Evolutionary conservation across 2,797 vertebrate genomes (phyloP).

Genomic region (Muraenolepis orangiensis): DNA sequence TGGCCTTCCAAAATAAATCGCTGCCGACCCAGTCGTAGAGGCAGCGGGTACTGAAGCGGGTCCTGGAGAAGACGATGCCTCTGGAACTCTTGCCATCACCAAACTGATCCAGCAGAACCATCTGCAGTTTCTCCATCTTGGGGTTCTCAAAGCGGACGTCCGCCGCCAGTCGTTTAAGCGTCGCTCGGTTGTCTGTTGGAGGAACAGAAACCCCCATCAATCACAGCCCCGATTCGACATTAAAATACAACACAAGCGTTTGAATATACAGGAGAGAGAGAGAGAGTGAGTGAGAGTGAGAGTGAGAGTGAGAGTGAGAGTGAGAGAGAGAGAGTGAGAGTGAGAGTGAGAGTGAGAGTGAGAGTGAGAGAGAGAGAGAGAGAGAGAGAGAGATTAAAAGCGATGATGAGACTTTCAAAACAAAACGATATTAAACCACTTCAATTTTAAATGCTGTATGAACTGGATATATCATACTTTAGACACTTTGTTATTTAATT

Average conservation of each 20-base stretch:
- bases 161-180: constrained; percentile 57
- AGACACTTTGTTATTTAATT: too few species aligned
- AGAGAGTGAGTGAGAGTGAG: background rate
- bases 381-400: too few species aligned
- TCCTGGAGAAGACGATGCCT: constrained; percentile 85
- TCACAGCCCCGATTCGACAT: background rate
- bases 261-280: background rate
- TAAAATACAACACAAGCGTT: background rate
- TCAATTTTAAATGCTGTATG: too few species aligned
- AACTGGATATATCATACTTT: too few species aligned
- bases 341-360: too few species aligned
- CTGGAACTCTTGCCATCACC: constrained; percentile 39
- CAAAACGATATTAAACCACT: too few species aligned
- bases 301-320: too few species aligned
- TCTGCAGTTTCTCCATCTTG: constrained; percentile 76
- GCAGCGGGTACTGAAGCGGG: constrained; percentile 77
- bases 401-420: too few species aligned
- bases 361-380: too few species aligned
- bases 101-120: constrained; percentile 77
- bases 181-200: constrained; percentile 66
- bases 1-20: constrained; percentile 53
- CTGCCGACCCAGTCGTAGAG: constrained; percentile 80
- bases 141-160: constrained; percentile 78
- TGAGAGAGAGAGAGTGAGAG: too few species aligned
- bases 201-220: background rate